Percentiles rank a stretch among this genome's conserved stretches.
Evolutionary conservation across 2,797 vertebrate species (phyloP).

Genomic region (Oreortyx pictus): DNA sequence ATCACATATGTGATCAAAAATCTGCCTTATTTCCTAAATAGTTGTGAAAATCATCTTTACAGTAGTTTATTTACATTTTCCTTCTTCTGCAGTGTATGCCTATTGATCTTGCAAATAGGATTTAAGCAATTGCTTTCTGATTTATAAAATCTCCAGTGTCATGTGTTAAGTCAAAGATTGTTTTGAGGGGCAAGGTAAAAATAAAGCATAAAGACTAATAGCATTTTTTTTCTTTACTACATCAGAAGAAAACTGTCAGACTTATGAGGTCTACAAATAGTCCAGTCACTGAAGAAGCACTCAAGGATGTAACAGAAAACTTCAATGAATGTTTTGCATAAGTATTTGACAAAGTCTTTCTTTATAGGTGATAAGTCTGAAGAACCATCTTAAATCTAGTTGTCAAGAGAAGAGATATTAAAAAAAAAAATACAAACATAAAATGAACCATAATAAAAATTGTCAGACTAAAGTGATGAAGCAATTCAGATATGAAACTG

Average conservation of each 20-base stretch:
- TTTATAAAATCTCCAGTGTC: not conserved
- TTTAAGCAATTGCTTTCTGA: not conserved
- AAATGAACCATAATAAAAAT: not conserved
- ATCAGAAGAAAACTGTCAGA: not conserved
- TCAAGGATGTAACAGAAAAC: conserved; percentile 8
- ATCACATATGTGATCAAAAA: not conserved
- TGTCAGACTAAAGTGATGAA: not conserved
- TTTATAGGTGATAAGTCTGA: not conserved
- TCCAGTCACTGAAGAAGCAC: not conserved
- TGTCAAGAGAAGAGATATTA: not conserved
- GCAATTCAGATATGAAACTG: not conserved
- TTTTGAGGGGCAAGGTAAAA: not conserved
- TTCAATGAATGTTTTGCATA: not conserved
- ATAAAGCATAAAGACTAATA: not conserved
- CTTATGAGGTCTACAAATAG: not conserved
- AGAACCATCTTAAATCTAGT: not conserved
- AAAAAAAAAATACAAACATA: not conserved
- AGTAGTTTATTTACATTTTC: not conserved
- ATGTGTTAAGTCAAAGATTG: not conserved
- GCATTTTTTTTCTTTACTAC: not conserved
- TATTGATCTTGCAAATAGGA: not conserved
- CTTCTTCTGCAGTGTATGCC: not conserved
- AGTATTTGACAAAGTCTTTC: not conserved
- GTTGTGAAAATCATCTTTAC: not conserved
- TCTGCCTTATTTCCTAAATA: not conserved